Conservation (phyloP, 1,140 invertebrate genomes). For the Dinothrombium tinctorium region DNA sequence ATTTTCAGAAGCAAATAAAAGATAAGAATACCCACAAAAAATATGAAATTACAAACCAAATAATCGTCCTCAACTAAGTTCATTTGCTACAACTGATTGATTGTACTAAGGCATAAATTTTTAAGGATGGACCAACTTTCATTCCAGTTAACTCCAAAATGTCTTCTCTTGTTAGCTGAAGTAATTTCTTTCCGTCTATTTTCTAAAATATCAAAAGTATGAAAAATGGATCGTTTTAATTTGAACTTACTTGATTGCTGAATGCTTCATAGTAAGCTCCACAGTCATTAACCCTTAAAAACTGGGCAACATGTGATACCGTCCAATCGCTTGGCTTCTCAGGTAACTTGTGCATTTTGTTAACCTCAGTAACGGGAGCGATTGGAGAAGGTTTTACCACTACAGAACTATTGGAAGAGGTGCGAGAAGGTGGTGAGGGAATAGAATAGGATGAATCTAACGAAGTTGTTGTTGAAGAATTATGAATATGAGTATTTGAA, state of each 20-base stretch:
- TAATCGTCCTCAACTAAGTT: too few species aligned
- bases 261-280: slow-evolving; percentile 65
- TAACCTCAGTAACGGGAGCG: neutral
- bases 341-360: neutral
- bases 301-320: slow-evolving; percentile 56
- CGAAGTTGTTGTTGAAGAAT: neutral
- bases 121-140: slow-evolving; percentile 77
- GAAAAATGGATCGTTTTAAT: neutral
- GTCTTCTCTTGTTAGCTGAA: slow-evolving; percentile 61
- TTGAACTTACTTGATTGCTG: slow-evolving; percentile 33
- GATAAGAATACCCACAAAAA: too few species aligned
- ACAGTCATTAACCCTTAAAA: slow-evolving; percentile 67
- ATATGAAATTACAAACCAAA: too few species aligned
- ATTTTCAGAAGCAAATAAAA: too few species aligned
- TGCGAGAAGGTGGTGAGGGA: neutral
- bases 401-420: slow-evolving; percentile 2
- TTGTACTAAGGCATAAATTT: slow-evolving; percentile 64
- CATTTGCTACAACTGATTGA: slow-evolving; percentile 15
- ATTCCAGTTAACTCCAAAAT: slow-evolving; percentile 65
- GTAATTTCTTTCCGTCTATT: slow-evolving; percentile 51
- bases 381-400: slow-evolving; percentile 2
- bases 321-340: slow-evolving; percentile 42
- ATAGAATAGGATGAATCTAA: too few species aligned
- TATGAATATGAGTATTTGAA: neutral
- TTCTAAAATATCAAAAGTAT: slow-evolving; percentile 24